Evolutionary conservation across 2,797 vertebrate species (phyloP).

Genomic region (Myioborus miniatus): DNA sequence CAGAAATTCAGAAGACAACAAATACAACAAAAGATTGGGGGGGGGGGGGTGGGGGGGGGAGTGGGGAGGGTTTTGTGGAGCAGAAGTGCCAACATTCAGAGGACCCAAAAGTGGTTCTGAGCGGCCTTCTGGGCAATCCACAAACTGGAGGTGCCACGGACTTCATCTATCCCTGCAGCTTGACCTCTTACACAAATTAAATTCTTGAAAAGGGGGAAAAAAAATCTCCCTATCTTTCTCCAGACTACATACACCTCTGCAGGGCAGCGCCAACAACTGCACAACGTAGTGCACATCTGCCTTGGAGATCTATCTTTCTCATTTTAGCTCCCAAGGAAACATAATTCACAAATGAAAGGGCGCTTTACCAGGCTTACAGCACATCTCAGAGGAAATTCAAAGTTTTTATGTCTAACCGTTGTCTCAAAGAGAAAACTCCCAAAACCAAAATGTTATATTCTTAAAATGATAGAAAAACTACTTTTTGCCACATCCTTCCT

Average conservation of each 20-base stretch:
- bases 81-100: background rate
- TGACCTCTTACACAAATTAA: background rate
- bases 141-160: background rate
- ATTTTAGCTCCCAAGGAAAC: background rate
- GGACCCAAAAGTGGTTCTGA: background rate
- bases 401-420: background rate
- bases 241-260: background rate
- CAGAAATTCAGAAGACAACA: background rate
- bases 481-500: background rate
- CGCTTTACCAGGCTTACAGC: background rate
- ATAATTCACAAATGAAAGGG: background rate
- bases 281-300: accelerated
- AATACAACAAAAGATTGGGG: background rate
- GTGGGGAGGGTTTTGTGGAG: no score
- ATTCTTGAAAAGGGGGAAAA: background rate
- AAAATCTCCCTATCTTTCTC: background rate
- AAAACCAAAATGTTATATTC: background rate
- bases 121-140: background rate
- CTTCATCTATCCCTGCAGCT: background rate
- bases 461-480: background rate
- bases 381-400: background rate
- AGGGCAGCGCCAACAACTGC: background rate
- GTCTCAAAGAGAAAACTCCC: background rate
- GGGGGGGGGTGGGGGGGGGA: no score
- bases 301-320: background rate